Percentiles rank a stretch among this genome's conserved stretches.
Evolutionary conservation across 2,888 invertebrate species (phyloP).

Genomic region (Drosophila imparisetae): DNA sequence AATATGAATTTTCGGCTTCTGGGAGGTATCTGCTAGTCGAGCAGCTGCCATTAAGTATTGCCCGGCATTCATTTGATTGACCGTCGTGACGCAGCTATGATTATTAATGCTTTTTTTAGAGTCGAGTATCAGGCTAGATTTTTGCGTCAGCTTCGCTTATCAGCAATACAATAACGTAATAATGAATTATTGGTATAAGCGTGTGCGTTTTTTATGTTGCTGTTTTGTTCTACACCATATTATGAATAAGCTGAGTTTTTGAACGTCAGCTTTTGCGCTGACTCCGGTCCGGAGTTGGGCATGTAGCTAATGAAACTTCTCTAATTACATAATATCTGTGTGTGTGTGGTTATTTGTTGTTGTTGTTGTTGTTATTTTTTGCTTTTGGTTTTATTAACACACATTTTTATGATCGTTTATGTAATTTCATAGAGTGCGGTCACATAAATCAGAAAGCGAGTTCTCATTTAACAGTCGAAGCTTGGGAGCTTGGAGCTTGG

Average conservation of each 20-base stretch:
- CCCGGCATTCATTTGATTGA: not conserved
- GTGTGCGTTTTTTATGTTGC: not conserved
- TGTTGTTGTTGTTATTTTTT: not conserved
- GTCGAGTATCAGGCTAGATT: not conserved
- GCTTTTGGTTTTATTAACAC: constrained; percentile 60
- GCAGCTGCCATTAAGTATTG: not conserved
- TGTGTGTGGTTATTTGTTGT: constrained; percentile 5
- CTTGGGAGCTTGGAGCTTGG: constrained; percentile 14
- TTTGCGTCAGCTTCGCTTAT: not conserved
- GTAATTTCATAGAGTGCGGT: constrained; percentile 73
- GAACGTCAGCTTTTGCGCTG: not conserved
- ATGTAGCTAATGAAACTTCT: constrained; percentile 33
- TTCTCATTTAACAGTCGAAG: constrained; percentile 53
- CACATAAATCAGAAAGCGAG: constrained; percentile 64
- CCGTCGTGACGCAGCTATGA: not conserved
- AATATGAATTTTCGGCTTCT: not conserved
- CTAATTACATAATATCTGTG: constrained; percentile 72
- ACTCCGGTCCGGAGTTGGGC: constrained; percentile 24
- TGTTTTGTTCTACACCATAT: not conserved
- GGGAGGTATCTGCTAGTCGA: not conserved
- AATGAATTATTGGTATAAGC: not conserved
- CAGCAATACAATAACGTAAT: no score
- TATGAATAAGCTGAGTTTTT: not conserved
- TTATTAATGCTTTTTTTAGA: not conserved
- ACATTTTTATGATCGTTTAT: constrained; percentile 75